phyloP scores from a whole-genome alignment of 1,140 invertebrate genomes.

The Drosophila subobscura region DNA sequence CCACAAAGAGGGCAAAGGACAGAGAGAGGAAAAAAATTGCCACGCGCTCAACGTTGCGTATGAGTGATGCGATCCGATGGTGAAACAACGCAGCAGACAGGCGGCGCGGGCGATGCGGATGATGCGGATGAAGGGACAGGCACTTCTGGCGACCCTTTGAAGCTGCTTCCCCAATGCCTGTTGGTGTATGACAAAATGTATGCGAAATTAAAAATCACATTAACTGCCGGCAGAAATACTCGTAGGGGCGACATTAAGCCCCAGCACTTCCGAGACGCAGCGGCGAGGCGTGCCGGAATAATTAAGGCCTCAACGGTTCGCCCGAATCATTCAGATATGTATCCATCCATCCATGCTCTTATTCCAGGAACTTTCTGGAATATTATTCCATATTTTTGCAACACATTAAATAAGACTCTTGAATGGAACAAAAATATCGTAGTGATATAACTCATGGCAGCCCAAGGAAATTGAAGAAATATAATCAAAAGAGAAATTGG shows the following conservation, averaged over 20 bases:
- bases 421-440: no score
- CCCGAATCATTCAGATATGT: no score
- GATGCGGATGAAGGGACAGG: not conserved
- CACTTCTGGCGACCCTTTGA: constrained; percentile 26
- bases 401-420: no score
- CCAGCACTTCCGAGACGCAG: not conserved
- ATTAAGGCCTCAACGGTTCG: no score
- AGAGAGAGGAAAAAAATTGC: constrained; percentile 16
- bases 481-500: no score
- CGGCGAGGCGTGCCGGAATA: not conserved
- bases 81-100: not conserved
- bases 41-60: constrained; percentile 51
- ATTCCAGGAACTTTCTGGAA: no score
- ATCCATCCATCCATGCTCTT: no score
- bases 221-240: constrained; percentile 16
- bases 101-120: not conserved
- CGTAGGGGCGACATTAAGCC: not conserved
- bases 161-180: constrained; percentile 1
- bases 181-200: constrained; percentile 28
- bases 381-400: no score
- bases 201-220: constrained; percentile 74
- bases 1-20: constrained; percentile 13
- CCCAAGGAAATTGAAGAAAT: no score
- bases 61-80: constrained; percentile 56
- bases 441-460: no score